Percentiles rank a stretch among this genome's conserved stretches.
Evolutionary conservation across 2,888 invertebrate species (phyloP).

Genomic region (Drosophila anceps): DNA sequence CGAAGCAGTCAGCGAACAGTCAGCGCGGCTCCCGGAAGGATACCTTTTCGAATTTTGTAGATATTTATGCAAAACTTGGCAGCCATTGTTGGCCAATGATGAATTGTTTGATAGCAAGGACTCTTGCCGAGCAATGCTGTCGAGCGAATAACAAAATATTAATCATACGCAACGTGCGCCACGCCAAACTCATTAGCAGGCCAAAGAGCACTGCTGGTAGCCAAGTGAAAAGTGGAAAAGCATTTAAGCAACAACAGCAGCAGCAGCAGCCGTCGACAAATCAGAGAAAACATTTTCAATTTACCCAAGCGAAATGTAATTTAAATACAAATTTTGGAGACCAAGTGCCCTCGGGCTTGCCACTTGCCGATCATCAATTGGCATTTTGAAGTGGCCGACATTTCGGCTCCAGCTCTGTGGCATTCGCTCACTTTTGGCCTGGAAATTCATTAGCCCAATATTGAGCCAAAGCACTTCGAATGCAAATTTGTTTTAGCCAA

Average conservation of each 20-base stretch:
- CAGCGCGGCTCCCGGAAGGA: slow-evolving; percentile 20
- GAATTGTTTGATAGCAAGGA: slow-evolving; percentile 55
- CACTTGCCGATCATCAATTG: slow-evolving; percentile 48
- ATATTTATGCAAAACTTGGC: slow-evolving; percentile 60
- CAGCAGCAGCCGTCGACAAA: slow-evolving; percentile 22
- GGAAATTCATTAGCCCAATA: slow-evolving; percentile 73
- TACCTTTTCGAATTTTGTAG: slow-evolving; percentile 37
- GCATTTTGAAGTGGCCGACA: slow-evolving; percentile 50
- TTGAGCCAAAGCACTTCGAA: slow-evolving; percentile 64
- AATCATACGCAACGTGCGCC: slow-evolving; percentile 69
- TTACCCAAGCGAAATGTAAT: slow-evolving; percentile 62
- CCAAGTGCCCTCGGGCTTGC: slow-evolving; percentile 32
- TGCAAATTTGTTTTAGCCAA: slow-evolving; percentile 69
- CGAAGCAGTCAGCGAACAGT: background rate
- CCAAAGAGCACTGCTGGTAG: slow-evolving; percentile 13
- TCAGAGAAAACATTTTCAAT: slow-evolving; percentile 60
- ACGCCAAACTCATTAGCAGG: slow-evolving; percentile 42
- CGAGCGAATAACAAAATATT: slow-evolving; percentile 66
- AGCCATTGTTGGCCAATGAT: slow-evolving; percentile 56
- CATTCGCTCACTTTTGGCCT: slow-evolving; percentile 22
- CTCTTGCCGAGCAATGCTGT: slow-evolving; percentile 24
- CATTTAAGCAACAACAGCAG: slow-evolving; percentile 52
- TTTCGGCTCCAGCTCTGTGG: slow-evolving; percentile 25
- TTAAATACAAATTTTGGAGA: slow-evolving; percentile 56
- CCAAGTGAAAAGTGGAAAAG: slow-evolving; percentile 21